These are phyloP conservation scores for Branchinecta lindahli DNA, from an alignment of 1,140 invertebrate genomes.

Conservation along the genomic window DNA sequence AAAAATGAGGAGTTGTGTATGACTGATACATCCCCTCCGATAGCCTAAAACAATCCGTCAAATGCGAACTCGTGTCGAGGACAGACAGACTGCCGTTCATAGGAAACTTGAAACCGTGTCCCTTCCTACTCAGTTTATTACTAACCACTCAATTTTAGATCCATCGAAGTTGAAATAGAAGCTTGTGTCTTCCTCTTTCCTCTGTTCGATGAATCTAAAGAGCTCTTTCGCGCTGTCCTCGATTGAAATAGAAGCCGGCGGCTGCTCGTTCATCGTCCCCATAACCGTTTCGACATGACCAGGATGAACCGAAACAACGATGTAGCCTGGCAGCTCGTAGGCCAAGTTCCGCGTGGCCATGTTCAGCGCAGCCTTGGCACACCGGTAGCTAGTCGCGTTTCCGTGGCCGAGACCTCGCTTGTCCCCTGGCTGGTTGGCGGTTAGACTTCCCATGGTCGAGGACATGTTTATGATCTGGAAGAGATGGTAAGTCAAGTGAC, in stretches of 20 bases:
- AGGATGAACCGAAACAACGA: conserved; percentile 18
- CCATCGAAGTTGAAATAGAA: background rate
- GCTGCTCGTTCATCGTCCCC: conserved; percentile 12
- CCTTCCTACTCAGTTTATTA: background rate
- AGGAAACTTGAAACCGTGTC: too few relatives aligned
- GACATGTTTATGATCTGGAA: conserved; percentile 18
- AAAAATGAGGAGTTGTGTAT: too few relatives aligned
- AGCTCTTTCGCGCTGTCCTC: background rate
- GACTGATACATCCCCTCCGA: too few relatives aligned
- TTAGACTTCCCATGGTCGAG: conserved; percentile 17
- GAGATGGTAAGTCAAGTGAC: background rate
- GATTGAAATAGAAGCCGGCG: background rate
- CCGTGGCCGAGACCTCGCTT: conserved; percentile 11
- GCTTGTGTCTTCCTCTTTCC: background rate
- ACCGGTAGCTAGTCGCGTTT: conserved; percentile 18
- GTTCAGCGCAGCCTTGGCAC: conserved; percentile 18
- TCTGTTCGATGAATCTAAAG: background rate
- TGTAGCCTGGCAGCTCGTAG: conserved; percentile 17
- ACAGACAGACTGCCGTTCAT: too few relatives aligned
- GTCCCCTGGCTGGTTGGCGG: conserved; percentile 15
- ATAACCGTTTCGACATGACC: conserved; percentile 17
- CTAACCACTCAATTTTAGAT: conserved; percentile 1
- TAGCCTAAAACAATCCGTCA: too few relatives aligned
- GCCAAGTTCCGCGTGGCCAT: conserved; percentile 19
- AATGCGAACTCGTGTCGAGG: too few relatives aligned